A percentile compares a stretch with the other conserved stretches of the same genome.
phyloP scores from a whole-genome alignment of 2,797 vertebrate species.

The Anas flavirostris region DNA sequence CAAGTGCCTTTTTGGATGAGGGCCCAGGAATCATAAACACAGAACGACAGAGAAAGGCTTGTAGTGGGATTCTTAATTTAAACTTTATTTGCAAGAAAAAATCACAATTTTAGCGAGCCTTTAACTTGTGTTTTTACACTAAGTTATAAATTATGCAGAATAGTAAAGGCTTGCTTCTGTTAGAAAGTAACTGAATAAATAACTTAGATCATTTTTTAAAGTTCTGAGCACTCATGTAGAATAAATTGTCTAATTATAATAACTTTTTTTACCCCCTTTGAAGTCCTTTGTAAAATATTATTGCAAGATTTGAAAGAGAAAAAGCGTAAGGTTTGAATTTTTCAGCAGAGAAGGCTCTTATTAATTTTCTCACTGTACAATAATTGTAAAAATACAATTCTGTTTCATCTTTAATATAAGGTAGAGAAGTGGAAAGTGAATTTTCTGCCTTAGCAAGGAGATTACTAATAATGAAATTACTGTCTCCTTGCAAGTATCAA shows the following conservation, averaged over 20 bases:
- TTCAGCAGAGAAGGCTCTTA: not conserved
- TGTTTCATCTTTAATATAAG: conserved; percentile 51
- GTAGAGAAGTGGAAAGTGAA: conserved; percentile 15
- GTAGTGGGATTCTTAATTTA: not conserved
- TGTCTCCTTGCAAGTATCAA: conserved; percentile 25
- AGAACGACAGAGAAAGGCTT: not conserved
- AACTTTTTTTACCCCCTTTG: not conserved
- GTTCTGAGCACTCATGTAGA: not conserved
- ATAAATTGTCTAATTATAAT: conserved; percentile 16
- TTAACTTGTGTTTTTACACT: not conserved
- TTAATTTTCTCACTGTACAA: conserved; percentile 23
- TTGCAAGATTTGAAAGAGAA: conserved; percentile 18
- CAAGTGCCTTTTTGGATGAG: not conserved
- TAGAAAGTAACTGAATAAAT: conserved; percentile 23
- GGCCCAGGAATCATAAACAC: not conserved
- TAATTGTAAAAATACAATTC: conserved; percentile 51
- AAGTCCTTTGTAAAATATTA: conserved; percentile 21
- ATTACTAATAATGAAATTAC: conserved; percentile 31
- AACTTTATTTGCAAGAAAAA: not conserved
- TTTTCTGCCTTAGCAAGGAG: conserved; percentile 14
- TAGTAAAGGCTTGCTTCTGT: not conserved
- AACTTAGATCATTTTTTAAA: not conserved
- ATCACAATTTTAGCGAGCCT: not conserved
- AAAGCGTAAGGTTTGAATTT: conserved; percentile 9
- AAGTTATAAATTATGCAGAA: conserved; percentile 22